Percentiles rank a stretch among this genome's conserved stretches.
Conservation (phyloP, 2,797 vertebrate species). For the Oryzias dopingdopingensis region DNA sequence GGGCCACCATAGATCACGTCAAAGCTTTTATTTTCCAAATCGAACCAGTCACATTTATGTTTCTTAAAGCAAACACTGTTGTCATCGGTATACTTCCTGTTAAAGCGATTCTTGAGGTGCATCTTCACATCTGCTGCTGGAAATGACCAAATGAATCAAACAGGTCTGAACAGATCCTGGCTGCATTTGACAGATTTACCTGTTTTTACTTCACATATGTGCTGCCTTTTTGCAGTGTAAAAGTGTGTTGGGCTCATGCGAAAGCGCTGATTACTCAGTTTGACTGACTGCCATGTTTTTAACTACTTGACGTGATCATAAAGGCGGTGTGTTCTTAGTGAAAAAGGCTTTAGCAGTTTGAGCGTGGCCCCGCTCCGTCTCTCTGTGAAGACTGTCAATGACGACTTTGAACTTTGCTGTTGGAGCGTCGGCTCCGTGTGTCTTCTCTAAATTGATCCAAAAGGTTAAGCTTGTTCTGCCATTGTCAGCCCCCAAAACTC, state of each 20-base stretch:
- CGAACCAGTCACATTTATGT: constrained; percentile 4
- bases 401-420: constrained; percentile 50
- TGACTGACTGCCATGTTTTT: too few species aligned
- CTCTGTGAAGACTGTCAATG: constrained; percentile 22
- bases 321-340: too few species aligned
- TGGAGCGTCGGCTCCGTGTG: constrained; percentile 32
- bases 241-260: too few species aligned
- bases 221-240: too few species aligned
- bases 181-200: constrained; percentile 6
- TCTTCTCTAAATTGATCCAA: constrained; percentile 35
- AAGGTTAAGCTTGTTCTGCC: constrained; percentile 29
- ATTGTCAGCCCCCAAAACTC: constrained; percentile 17
- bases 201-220: background rate
- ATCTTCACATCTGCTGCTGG: background rate
- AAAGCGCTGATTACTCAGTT: too few species aligned
- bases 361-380: background rate
- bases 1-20: background rate
- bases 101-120: constrained; percentile 23
- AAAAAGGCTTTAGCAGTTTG: background rate
- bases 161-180: constrained; percentile 24
- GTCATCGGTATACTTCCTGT: constrained; percentile 25
- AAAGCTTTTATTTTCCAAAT: constrained; percentile 14
- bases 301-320: too few species aligned
- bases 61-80: background rate
- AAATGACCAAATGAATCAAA: background rate